Conservation (phyloP, 1,140 invertebrate species). For the Anastrepha obliqua region DNA sequence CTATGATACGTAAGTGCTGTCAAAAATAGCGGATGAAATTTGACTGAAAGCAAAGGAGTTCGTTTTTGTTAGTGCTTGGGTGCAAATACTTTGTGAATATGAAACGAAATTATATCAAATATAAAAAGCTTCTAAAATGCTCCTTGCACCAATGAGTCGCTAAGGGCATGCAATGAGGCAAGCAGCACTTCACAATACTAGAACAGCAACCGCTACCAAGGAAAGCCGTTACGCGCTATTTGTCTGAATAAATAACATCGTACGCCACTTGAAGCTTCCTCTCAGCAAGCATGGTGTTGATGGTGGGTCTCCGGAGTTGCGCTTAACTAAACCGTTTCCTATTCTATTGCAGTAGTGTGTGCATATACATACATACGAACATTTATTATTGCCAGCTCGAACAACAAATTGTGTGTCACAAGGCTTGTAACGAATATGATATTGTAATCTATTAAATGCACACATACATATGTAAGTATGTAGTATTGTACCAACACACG, state of each 20-base stretch:
- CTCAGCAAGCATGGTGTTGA: not conserved
- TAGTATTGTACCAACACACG: not conserved
- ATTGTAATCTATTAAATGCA: conserved; percentile 47
- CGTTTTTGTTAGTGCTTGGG: too few species aligned
- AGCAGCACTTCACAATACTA: not conserved
- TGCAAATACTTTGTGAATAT: too few species aligned
- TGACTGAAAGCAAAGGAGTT: too few species aligned
- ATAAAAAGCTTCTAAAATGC: not conserved
- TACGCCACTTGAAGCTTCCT: not conserved
- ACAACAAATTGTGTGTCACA: conserved; percentile 41
- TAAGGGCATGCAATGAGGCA: not conserved
- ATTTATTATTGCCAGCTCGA: not conserved
- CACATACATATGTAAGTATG: not conserved
- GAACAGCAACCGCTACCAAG: not conserved
- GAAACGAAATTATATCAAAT: not conserved
- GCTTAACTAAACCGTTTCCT: not conserved
- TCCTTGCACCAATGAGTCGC: not conserved
- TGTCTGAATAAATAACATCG: conserved; percentile 39
- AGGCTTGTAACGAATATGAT: conserved; percentile 22
- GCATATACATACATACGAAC: too few species aligned
- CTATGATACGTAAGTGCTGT: too few species aligned
- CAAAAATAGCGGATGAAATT: too few species aligned
- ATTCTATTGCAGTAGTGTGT: not conserved
- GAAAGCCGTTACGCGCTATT: conserved; percentile 30
- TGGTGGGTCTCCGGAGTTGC: not conserved